These are phyloP conservation scores for Tribolium castaneum DNA, from an alignment of 1,140 invertebrate genomes.

Conservation along the genomic window DNA sequence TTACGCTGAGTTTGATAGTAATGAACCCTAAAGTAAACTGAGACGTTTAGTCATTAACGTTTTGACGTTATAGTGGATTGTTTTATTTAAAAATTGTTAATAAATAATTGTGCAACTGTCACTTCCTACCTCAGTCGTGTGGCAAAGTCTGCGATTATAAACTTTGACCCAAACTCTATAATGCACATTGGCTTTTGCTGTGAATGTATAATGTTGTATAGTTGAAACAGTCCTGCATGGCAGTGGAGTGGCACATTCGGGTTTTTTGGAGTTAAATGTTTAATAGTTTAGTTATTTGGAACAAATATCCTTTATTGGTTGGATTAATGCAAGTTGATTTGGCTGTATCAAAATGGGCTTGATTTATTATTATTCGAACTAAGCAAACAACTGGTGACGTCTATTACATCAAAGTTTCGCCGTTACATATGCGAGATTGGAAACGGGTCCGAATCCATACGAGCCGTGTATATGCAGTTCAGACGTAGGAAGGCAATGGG, in stretches of 20 bases:
- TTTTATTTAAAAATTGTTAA: not conserved
- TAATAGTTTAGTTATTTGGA: not conserved
- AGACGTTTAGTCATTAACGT: not conserved
- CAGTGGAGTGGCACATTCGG: not conserved
- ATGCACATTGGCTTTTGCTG: not conserved
- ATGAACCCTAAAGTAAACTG: not conserved
- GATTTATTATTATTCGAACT: slow-evolving; percentile 38
- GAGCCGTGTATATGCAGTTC: slow-evolving; percentile 9
- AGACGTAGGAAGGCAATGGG: slow-evolving; percentile 30
- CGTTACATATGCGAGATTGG: slow-evolving; percentile 42
- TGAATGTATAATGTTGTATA: not conserved
- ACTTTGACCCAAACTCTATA: slow-evolving; percentile 3
- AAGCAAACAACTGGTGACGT: slow-evolving; percentile 39
- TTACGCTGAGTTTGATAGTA: not conserved
- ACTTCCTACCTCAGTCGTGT: not conserved
- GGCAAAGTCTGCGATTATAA: not conserved
- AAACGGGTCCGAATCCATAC: slow-evolving; percentile 31
- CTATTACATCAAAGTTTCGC: slow-evolving; percentile 37
- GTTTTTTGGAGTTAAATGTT: not conserved
- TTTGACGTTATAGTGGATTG: not conserved
- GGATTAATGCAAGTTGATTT: not conserved
- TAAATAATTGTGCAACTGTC: slow-evolving; percentile 16
- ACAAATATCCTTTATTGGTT: not conserved
- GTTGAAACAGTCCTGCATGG: not conserved
- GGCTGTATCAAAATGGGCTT: slow-evolving; percentile 1